phyloP scores from a whole-genome alignment of 2,113 vertebrate genomes.

The Camarhynchus parvulus region DNA sequence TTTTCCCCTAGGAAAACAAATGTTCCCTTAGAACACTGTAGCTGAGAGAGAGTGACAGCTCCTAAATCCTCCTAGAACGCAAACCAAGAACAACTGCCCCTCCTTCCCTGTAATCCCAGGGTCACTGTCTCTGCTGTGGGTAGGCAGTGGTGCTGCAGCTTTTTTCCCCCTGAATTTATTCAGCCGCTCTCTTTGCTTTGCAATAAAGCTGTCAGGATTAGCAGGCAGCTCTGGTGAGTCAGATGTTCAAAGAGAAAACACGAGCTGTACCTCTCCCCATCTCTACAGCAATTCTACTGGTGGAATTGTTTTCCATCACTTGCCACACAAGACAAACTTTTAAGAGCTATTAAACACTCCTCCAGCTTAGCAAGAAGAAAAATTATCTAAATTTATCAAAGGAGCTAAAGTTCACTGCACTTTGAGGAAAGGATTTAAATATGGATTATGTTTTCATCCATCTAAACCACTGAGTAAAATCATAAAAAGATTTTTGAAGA shows the following conservation, averaged over 20 bases:
- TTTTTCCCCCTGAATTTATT: neutral
- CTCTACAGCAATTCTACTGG: neutral
- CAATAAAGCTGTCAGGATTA: neutral
- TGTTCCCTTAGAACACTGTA: neutral
- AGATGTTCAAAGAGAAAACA: neutral
- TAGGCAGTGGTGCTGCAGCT: neutral
- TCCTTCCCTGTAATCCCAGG: neutral
- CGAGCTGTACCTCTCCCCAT: neutral
- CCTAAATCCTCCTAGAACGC: neutral
- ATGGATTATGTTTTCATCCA: neutral
- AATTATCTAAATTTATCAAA: constrained; percentile 17
- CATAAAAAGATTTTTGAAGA: neutral
- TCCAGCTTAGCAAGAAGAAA: neutral
- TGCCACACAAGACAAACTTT: neutral
- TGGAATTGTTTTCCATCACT: neutral
- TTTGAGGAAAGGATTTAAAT: neutral
- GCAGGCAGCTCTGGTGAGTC: neutral
- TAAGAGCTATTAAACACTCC: neutral
- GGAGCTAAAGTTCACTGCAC: neutral
- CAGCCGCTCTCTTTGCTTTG: neutral
- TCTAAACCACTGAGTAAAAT: neutral
- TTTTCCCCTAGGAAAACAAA: neutral
- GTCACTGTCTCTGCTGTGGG: neutral
- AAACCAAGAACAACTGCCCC: neutral
- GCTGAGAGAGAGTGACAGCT: neutral